Base-by-base conservation (phyloP, 2,888 invertebrate genomes). In the Lagria hirta region DNA sequence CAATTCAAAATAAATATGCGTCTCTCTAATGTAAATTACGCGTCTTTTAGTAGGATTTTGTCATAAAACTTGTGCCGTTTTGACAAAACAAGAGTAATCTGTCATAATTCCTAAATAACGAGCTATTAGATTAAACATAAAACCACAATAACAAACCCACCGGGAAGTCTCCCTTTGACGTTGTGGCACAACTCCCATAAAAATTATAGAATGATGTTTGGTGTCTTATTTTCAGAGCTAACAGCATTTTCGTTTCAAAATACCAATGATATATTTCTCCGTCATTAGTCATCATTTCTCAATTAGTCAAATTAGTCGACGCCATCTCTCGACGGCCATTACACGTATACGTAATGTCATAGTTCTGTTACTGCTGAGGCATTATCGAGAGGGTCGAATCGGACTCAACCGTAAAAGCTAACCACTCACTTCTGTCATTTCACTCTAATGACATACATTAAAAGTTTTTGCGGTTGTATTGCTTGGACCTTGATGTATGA, bases 231-330 rank as follows among this genome's bases (percentile, higher is more conserved):
- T 58, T 55, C 49, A 48, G 51, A 48, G 44, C 38, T 52, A 62
- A 68, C 68, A 69, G 58, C 58, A 64, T 65, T 69, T 69, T 65
- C 65, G 60, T 69, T 68, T 70, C 68, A 68, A 62, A 64, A 64
- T 58, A 58, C 61, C 62, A 61, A 65, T 69, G 68, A 68, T 68
- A 66, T 67, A 67, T 69, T 66, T 64, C 70, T 66, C 55, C 68
- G 69, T 69, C 69, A 72, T 72, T 71, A 70, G 64, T 70, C 70
- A 71, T 71, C 70, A 69, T 71, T 71, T 65, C 69, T 68, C 70
- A 70, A 71, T 71, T 71, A 71, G 66, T 61, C 63, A 66, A 69
- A 71, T 71, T 70, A 70, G 68, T 61, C 48, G 48, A 53, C 48
- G 58, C 58, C 58, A 54, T 51, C 54, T 57, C 58, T 53, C 54